Evolutionary conservation across 1,140 invertebrate genomes (phyloP).

Genomic region (Drosophila busckii): DNA sequence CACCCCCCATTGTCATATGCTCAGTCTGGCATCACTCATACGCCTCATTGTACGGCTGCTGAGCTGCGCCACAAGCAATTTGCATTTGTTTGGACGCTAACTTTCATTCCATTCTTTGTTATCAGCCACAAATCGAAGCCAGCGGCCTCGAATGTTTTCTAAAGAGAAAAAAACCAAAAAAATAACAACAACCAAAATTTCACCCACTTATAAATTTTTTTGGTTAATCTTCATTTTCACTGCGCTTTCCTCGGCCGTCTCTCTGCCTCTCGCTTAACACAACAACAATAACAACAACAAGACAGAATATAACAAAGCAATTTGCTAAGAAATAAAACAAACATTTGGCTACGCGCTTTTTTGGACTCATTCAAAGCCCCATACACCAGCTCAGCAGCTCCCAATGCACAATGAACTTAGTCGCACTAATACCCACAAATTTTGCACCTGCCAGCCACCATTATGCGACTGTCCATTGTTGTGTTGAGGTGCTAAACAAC

Average conservation of each 20-base stretch:
- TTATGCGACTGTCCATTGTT: constrained; percentile 40
- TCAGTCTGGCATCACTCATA: constrained; percentile 55
- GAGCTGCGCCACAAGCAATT: constrained; percentile 48
- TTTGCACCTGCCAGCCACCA: constrained; percentile 47
- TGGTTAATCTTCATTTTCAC: constrained; percentile 51
- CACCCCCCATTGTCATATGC: constrained; percentile 26
- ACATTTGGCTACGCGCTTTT: constrained; percentile 69
- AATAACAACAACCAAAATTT: too few species aligned
- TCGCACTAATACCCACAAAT: constrained; percentile 29
- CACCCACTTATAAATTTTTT: constrained; percentile 55
- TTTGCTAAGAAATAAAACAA: constrained; percentile 75
- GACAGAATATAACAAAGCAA: constrained; percentile 67
- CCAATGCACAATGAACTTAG: too few species aligned
- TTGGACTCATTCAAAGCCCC: constrained; percentile 45
- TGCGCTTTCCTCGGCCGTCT: constrained; percentile 64
- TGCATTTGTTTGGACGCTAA: constrained; percentile 46
- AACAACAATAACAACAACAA: too few species aligned
- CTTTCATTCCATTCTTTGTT: constrained; percentile 68
- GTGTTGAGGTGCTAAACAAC: constrained; percentile 50
- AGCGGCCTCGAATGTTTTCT: constrained; percentile 44
- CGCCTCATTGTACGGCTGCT: constrained; percentile 58
- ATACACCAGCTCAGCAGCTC: background rate
- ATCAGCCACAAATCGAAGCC: constrained; percentile 55
- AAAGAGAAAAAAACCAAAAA: too few species aligned
- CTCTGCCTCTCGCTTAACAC: constrained; percentile 5